Conservation (phyloP, 2,888 invertebrate genomes). For the Pyrgus malvae region DNA sequence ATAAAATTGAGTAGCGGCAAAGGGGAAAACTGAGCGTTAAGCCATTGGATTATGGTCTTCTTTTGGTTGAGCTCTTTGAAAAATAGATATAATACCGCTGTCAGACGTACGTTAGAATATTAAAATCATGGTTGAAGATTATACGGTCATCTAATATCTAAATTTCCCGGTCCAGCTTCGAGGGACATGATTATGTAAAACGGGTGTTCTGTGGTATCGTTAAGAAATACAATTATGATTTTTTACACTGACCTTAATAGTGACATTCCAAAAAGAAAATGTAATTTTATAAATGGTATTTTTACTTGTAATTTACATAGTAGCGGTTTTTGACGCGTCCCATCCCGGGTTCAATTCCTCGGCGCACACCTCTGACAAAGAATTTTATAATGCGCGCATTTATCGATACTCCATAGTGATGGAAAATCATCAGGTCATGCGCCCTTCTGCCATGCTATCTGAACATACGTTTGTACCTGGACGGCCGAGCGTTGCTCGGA, state of each 20-base stretch:
- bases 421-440: no score
- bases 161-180: neutral
- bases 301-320: no score
- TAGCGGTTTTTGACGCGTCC: no score
- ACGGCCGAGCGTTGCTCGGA: no score
- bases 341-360: no score
- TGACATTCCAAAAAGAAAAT: no score
- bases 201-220: neutral
- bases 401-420: no score
- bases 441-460: no score
- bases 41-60: neutral
- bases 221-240: neutral
- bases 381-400: no score
- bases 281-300: no score
- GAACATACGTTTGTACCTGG: no score
- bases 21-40: neutral
- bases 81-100: constrained; percentile 2
- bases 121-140: constrained; percentile 7
- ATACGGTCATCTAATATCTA: neutral
- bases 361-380: no score
- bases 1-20: neutral
- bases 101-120: constrained; percentile 5
- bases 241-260: neutral
- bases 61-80: neutral
- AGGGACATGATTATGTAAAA: constrained; percentile 1